phyloP scores from a whole-genome alignment of 2,113 vertebrate species.

The Notothenia coriiceps region DNA sequence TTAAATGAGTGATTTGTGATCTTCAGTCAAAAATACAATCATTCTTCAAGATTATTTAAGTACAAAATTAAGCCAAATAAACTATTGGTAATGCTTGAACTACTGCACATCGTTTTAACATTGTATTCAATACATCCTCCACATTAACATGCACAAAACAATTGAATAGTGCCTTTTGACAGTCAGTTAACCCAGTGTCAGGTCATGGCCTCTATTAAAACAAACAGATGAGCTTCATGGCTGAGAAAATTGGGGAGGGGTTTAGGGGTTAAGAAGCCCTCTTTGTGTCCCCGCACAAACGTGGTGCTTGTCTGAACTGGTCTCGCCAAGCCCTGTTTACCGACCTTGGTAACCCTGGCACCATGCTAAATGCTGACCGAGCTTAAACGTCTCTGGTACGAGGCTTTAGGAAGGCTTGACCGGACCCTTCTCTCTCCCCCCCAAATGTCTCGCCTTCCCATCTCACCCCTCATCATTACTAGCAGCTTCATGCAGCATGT shows the following conservation, averaged over 20 bases:
- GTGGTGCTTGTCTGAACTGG: conserved; percentile 62
- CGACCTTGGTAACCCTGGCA: conserved; percentile 58
- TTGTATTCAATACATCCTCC: not conserved
- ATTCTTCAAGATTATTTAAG: not conserved
- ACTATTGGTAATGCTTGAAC: not conserved
- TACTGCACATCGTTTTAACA: not conserved
- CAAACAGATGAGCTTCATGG: conserved; percentile 47
- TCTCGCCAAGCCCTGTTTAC: conserved; percentile 45
- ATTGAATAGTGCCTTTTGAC: not conserved
- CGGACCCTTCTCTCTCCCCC: not conserved
- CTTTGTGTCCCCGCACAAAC: conserved; percentile 76
- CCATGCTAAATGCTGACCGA: conserved; percentile 55
- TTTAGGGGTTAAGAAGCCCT: conserved; percentile 50
- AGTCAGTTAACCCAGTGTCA: conserved; percentile 12
- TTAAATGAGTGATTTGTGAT: conserved; percentile 31
- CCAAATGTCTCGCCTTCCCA: not conserved
- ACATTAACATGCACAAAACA: too few relatives aligned
- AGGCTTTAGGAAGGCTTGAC: conserved; percentile 34
- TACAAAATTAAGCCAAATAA: not conserved
- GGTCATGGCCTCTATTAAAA: conserved; percentile 45
- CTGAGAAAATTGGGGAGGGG: conserved; percentile 37
- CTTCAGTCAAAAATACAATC: conserved; percentile 20
- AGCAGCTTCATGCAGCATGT: not conserved
- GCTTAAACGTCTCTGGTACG: conserved; percentile 20
- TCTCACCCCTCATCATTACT: not conserved